Conservation (phyloP, 23 tunicate genomes). For the Clavelina lepadiformis region DNA sequence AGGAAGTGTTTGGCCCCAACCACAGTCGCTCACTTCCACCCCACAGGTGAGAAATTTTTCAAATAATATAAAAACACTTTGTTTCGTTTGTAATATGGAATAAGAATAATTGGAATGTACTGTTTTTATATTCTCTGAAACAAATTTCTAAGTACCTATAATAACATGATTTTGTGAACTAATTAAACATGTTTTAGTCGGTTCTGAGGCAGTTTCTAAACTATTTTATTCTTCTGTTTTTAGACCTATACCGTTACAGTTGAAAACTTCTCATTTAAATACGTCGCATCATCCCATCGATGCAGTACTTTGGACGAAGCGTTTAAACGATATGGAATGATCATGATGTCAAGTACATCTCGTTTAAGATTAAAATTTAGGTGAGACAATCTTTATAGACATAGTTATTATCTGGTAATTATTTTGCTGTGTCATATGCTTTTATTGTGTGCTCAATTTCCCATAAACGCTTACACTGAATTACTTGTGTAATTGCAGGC, state of each 20-base stretch:
- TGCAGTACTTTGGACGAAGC: slow-evolving; percentile 39
- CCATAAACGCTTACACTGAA: too few relatives aligned
- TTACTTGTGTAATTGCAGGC: too few relatives aligned
- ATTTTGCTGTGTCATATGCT: too few relatives aligned
- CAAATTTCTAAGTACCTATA: too few relatives aligned
- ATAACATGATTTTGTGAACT: too few relatives aligned
- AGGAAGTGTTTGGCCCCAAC: slow-evolving; percentile 94
- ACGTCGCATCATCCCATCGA: slow-evolving; percentile 10
- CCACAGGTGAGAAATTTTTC: slow-evolving; percentile 32
- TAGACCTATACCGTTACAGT: slow-evolving; percentile 52
- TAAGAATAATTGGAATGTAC: too few relatives aligned
- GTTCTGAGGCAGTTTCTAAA: slow-evolving; percentile 50
- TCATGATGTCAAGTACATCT: slow-evolving; percentile 17
- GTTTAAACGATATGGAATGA: slow-evolving; percentile 34
- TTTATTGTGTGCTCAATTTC: too few relatives aligned
- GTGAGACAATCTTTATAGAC: neutral
- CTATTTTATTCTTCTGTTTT: slow-evolving; percentile 18
- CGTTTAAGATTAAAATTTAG: neutral
- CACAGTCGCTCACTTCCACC: slow-evolving; percentile 39
- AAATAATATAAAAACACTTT: too few relatives aligned
- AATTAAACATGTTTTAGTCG: slow-evolving; percentile 46
- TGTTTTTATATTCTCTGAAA: too few relatives aligned
- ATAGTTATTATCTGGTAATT: too few relatives aligned
- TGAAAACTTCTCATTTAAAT: slow-evolving; percentile 27
- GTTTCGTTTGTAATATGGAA: too few relatives aligned